Evolutionary conservation across 2,797 vertebrate genomes (phyloP), one percentile per base, ranked within the genome.

Genomic region (Etheostoma perlongum): DNA sequence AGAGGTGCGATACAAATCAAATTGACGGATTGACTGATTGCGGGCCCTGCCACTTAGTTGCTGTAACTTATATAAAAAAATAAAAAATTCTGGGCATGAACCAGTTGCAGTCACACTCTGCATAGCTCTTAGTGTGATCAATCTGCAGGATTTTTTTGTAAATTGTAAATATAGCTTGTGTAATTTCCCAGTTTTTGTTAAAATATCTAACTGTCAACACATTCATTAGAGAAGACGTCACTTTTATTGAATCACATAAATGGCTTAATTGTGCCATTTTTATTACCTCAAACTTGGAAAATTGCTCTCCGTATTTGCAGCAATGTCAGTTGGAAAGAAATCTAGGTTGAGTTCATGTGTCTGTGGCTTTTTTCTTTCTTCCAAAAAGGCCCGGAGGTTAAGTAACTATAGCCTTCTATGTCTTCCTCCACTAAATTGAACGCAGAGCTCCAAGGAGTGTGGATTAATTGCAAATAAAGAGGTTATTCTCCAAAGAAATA

Each of bases 391-490:
- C 91, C 91, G 76, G 85, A 93, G 91, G 92, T 93, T 90, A 93
- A 93, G 90, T 91, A 92, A 91, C 85, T 86, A 74, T 68, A 83
- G 75, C 88, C 85, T 81, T 88, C 77, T 77, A 83, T 60, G 89
- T 93, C 88, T 93, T 91, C 84, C 88, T 92, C 89, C 15, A 84
- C 90, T 89, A 92, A 92, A 90, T 92, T 92, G 92, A 91, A 92
- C 84, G 87, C 82, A 88, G 91, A 90, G 88, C 91, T 92, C 90
- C 85, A 74, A 93, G 91, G 90, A 90, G 78, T 88, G 82, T 86
- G 79, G 91, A 91, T 91, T 93, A 92, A 94, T 93, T 93, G 90
- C 91, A 90, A 91, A 93, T 92, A 91, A 93, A 92, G 92, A 93
- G 91, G 89, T 93, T 93, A 91, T 94, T 91, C 90, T 93, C 85